Percentiles rank a stretch among this genome's conserved stretches.
Evolutionary conservation across 1,140 invertebrate genomes (phyloP).

Genomic region (Drosophila oshimai): DNA sequence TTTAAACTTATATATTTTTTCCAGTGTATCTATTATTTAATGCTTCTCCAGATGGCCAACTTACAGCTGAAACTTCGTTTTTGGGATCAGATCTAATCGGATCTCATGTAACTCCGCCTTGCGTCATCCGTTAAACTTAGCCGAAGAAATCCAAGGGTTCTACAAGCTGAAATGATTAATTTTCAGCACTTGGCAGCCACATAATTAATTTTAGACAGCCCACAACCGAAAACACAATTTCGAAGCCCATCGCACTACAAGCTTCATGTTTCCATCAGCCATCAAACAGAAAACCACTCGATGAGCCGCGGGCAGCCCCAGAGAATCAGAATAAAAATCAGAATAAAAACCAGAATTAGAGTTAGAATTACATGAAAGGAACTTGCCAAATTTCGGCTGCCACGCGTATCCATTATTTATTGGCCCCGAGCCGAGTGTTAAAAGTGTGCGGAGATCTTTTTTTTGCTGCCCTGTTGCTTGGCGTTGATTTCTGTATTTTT

Average conservation of each 20-base stretch:
- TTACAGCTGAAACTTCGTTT: neutral
- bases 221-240: constrained; percentile 28
- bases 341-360: constrained; percentile 9
- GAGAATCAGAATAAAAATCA: constrained; percentile 14
- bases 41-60: neutral
- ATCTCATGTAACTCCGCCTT: constrained; percentile 44
- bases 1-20: neutral
- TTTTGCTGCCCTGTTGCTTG: constrained; percentile 48
- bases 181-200: constrained; percentile 34
- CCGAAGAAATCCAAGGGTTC: neutral
- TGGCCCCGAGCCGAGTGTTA: constrained; percentile 54
- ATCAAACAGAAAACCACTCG: constrained; percentile 20
- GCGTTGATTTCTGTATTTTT: constrained; percentile 29
- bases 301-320: constrained; percentile 28
- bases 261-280: constrained; percentile 7
- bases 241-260: constrained; percentile 21
- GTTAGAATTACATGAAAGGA: constrained; percentile 42
- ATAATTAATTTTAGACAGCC: constrained; percentile 38
- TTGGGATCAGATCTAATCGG: constrained; percentile 1
- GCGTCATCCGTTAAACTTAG: constrained; percentile 61
- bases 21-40: neutral
- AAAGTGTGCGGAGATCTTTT: constrained; percentile 62
- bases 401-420: constrained; percentile 76
- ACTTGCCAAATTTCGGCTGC: constrained; percentile 60
- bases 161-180: constrained; percentile 43